phyloP scores from a whole-genome alignment of 2,113 vertebrate genomes.

The Peucedramus taeniatus region DNA sequence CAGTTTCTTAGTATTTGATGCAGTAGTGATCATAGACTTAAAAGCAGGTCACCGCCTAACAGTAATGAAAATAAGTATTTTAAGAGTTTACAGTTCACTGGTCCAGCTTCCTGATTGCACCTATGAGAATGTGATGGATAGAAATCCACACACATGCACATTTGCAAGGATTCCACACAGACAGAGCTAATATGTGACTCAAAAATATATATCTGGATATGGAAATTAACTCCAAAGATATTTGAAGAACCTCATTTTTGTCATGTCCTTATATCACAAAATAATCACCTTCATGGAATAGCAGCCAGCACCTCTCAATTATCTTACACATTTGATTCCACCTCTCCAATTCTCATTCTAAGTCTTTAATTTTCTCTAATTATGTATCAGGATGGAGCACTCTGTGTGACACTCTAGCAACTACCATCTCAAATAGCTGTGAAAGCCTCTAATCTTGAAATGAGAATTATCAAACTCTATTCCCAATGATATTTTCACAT shows the following conservation, averaged over 20 bases:
- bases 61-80: neutral
- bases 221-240: neutral
- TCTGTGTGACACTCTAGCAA: neutral
- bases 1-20: neutral
- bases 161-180: neutral
- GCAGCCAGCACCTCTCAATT: neutral
- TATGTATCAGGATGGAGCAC: neutral
- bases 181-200: neutral
- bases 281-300: neutral
- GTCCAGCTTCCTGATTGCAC: neutral
- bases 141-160: neutral
- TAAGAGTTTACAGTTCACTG: neutral
- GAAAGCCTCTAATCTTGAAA: neutral
- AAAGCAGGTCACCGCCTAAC: neutral
- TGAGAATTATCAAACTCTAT: neutral
- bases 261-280: rapidly evolving
- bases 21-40: neutral
- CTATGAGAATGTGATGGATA: neutral
- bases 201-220: neutral
- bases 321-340: neutral
- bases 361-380: neutral
- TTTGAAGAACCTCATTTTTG: neutral
- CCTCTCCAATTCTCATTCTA: neutral
- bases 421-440: neutral
- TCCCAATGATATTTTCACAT: neutral